Conservation (phyloP, 1,140 invertebrate genomes). For the Nasonia longicornis region DNA sequence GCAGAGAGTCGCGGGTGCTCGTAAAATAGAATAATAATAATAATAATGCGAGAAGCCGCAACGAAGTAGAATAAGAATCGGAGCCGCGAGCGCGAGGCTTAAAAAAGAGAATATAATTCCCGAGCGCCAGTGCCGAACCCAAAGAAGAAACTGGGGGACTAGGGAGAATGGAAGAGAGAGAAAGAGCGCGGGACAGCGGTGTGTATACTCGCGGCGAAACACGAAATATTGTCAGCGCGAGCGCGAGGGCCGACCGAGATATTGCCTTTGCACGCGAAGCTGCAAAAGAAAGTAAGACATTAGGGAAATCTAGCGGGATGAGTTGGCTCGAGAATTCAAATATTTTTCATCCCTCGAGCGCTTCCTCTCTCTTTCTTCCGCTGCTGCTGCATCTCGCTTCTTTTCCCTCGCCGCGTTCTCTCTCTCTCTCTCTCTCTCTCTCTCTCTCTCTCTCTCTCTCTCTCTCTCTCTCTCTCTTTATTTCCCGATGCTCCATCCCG, state of each 20-base stretch:
- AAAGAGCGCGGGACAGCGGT: background rate
- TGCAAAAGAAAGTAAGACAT: slow-evolving; percentile 54
- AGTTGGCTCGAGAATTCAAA: slow-evolving; percentile 55
- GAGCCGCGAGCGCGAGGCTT: background rate
- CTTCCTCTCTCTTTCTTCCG: slow-evolving; percentile 15
- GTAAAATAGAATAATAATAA: slow-evolving; percentile 5
- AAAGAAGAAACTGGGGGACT: background rate
- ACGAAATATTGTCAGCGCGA: slow-evolving; percentile 16
- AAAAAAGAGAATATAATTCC: background rate
- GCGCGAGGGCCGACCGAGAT: slow-evolving; percentile 47
- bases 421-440: background rate
- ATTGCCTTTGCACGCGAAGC: slow-evolving; percentile 48
- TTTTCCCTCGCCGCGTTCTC: slow-evolving; percentile 15
- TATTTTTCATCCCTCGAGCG: slow-evolving; percentile 50
- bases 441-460: background rate
- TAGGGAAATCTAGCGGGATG: slow-evolving; percentile 61
- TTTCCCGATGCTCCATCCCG: no score
- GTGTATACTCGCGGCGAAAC: slow-evolving; percentile 3
- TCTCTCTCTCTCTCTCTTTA: background rate
- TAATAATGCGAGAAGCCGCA: background rate
- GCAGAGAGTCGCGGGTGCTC: background rate
- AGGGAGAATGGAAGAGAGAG: background rate
- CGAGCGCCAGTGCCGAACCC: background rate
- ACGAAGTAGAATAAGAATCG: background rate
- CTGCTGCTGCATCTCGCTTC: background rate